Percentiles rank a stretch among this genome's conserved stretches.
Evolutionary conservation across 2,113 vertebrate species (phyloP).

Genomic region (Percina caprodes): DNA sequence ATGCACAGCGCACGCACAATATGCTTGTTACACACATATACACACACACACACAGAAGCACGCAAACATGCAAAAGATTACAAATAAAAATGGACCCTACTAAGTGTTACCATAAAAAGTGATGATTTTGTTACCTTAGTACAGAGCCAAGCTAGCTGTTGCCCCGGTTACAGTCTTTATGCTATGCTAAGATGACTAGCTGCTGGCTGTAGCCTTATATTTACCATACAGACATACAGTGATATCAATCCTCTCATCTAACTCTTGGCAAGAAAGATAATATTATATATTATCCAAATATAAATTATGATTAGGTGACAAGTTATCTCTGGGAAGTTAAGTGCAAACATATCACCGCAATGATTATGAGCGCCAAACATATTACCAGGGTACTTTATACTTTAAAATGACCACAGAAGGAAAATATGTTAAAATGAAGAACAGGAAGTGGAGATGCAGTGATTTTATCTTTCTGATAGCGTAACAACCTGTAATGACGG

Average conservation of each 20-base stretch:
- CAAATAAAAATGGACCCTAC: too few relatives aligned
- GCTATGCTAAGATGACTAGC: background rate
- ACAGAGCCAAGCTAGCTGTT: too few relatives aligned
- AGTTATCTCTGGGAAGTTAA: background rate
- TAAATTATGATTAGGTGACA: background rate
- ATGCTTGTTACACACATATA: too few relatives aligned
- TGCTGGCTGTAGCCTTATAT: background rate
- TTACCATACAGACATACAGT: background rate
- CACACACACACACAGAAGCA: too few relatives aligned
- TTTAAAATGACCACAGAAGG: background rate
- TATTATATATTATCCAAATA: background rate
- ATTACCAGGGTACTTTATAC: background rate
- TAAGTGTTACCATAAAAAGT: too few relatives aligned
- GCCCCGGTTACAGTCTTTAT: background rate
- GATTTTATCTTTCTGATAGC: constrained; percentile 34
- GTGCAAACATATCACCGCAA: background rate
- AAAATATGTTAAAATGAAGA: constrained; percentile 6
- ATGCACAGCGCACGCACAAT: too few relatives aligned
- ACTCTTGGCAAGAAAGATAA: background rate
- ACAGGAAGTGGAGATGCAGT: constrained; percentile 38
- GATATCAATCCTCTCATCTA: background rate
- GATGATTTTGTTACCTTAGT: too few relatives aligned
- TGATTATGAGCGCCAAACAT: background rate
- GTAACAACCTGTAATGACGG: constrained; percentile 41
- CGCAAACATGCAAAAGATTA: too few relatives aligned